Base-by-base conservation (phyloP, 2,797 vertebrate species). In the Xiphorhynchus erythropygius region DNA sequence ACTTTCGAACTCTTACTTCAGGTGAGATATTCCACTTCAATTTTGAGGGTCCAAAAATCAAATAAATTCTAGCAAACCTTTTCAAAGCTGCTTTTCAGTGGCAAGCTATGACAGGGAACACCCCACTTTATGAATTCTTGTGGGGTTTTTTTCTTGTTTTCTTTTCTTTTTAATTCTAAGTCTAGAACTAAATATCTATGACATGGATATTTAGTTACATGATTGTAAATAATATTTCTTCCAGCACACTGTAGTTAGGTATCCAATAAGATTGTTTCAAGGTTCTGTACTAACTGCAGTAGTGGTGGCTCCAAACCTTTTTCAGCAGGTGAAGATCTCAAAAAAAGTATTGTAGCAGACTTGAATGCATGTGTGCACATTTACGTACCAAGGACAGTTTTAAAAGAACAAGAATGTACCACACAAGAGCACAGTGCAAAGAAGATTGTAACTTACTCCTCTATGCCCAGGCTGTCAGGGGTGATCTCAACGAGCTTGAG, bases 331-430 rank as follows among this genome's bases (percentile, higher is more conserved):
- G 14, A 78, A 71, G 1, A 1, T 57, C 11, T 11, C 55, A 62
- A 82, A 55, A 74, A 64, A 75, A 84, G 30, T 13, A 1, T 39
- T 62, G 4, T 25, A 23, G 24, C 28, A 78, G 10, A 46, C 22
- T 50, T 62, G 19, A 59, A 49, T 1, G 0, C 9, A 13, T 5
- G 3, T 16, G 6, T 35, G 11, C n/a, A 35, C 13, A n/a, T 52
- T 33, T 53, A 75, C 3, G 6, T 39, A 53, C 5, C 16, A 56
- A 57, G 10, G 2, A 41, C 15, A 64, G 35, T 70, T 76, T 88
- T n/a, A 59, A 67, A 56, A 70, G 13, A 73, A 25, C 8, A 42
- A 7, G 24, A 17, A 3, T 25, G 28, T 33, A 28, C 7, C 42
- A 50, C 21, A 68, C 3, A 30, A 86, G 23, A 81, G 5, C 5